A percentile compares a stretch with the other conserved stretches of the same genome.
Evolutionary conservation across 2,797 vertebrate species (phyloP).

Genomic region (Microchirus variegatus): DNA sequence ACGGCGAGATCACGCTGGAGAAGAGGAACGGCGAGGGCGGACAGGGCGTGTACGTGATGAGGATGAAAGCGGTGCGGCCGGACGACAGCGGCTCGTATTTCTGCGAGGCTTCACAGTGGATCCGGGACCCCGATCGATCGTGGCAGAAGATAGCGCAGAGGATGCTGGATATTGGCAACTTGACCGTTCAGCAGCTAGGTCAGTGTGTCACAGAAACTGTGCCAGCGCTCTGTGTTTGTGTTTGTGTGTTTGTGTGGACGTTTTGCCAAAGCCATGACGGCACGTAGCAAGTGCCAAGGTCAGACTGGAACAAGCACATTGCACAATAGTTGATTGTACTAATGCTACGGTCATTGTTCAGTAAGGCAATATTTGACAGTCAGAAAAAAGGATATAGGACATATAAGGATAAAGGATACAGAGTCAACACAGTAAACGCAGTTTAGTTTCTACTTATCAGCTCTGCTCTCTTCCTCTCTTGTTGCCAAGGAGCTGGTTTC

Average conservation of each 20-base stretch:
- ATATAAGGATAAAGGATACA: not conserved
- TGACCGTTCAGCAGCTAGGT: conserved; percentile 86
- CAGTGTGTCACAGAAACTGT: conserved; percentile 46
- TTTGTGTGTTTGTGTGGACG: not conserved
- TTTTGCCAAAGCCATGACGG: not conserved
- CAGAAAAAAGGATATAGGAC: not conserved
- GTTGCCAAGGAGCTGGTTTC: conserved; percentile 16
- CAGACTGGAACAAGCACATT: not conserved
- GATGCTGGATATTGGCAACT: conserved; percentile 85
- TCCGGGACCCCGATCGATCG: conserved; percentile 83
- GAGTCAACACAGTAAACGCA: not conserved
- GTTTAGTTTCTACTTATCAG: conserved; percentile 14
- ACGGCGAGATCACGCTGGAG: conserved; percentile 83
- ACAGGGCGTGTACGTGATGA: conserved; percentile 81
- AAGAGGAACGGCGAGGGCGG: conserved; percentile 80
- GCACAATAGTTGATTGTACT: conserved; percentile 1
- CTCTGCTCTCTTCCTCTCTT: conserved; percentile 4
- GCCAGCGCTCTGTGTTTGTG: not conserved
- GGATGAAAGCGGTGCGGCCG: conserved; percentile 74
- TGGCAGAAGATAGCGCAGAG: conserved; percentile 90
- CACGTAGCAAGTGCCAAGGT: not conserved
- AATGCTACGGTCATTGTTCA: not conserved
- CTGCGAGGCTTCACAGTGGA: conserved; percentile 88
- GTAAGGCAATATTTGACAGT: not conserved
- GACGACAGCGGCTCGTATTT: conserved; percentile 86